Conservation (phyloP, 1,140 invertebrate genomes). For the Charaxes varanes region DNA sequence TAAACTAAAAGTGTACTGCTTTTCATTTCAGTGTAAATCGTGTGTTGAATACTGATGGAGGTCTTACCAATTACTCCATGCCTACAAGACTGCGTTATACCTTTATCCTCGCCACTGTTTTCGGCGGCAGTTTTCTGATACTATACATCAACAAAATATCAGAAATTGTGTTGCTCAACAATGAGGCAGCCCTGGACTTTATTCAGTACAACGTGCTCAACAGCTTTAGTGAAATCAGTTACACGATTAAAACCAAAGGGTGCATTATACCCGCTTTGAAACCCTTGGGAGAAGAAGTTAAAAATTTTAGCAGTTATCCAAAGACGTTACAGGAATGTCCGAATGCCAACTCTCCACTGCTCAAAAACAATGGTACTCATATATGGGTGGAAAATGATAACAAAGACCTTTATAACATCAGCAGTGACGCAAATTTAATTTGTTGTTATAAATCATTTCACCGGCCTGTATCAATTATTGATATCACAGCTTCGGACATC, state of each 20-base stretch:
- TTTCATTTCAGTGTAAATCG: slow-evolving; percentile 24
- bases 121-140: slow-evolving; percentile 18
- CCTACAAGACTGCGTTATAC: slow-evolving; percentile 17
- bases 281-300: slow-evolving; percentile 75
- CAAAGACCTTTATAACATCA: slow-evolving; percentile 62
- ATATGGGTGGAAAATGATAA: slow-evolving; percentile 61
- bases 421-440: slow-evolving; percentile 44
- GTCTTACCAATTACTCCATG: no score
- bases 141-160: slow-evolving; percentile 20
- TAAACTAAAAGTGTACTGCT: no score
- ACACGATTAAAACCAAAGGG: slow-evolving; percentile 79
- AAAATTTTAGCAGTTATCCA: slow-evolving; percentile 30
- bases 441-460: slow-evolving; percentile 79
- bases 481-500: slow-evolving; percentile 34
- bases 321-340: slow-evolving; percentile 32
- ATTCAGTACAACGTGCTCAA: slow-evolving; percentile 2
- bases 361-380: slow-evolving; percentile 76
- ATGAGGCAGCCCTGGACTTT: slow-evolving; percentile 5
- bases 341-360: slow-evolving; percentile 50
- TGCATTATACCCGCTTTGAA: slow-evolving; percentile 86
- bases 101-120: slow-evolving; percentile 18
- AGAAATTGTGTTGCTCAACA: slow-evolving; percentile 10
- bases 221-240: slow-evolving; percentile 29
- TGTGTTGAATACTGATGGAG: no score
- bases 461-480: slow-evolving; percentile 59